These are phyloP conservation scores for Latheticus oryzae DNA, from an alignment of 2,888 invertebrate species.

Conservation along the genomic window DNA sequence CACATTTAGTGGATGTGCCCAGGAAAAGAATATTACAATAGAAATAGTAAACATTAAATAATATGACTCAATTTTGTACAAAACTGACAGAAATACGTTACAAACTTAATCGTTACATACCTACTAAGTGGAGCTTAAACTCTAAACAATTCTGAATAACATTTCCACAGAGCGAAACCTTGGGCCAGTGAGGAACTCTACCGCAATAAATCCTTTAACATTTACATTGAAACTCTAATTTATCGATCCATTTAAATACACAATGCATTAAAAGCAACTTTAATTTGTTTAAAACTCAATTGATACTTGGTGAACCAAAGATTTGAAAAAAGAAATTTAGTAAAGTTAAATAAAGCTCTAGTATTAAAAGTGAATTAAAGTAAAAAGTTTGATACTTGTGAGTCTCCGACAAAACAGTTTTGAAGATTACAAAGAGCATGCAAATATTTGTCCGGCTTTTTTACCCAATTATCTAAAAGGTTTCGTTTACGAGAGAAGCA, in stretches of 20 bases:
- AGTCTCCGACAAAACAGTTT: not conserved
- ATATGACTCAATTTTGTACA: not conserved
- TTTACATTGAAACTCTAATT: slow-evolving; percentile 17
- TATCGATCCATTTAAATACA: slow-evolving; percentile 9
- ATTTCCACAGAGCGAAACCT: slow-evolving; percentile 12
- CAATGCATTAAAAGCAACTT: slow-evolving; percentile 9
- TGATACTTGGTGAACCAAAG: too few species aligned
- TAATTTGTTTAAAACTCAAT: too few species aligned
- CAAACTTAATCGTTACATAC: slow-evolving; percentile 1
- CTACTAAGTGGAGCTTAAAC: slow-evolving; percentile 4
- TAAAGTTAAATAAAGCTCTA: not conserved
- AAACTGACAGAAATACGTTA: not conserved
- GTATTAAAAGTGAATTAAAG: slow-evolving; percentile 15
- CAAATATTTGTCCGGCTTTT: slow-evolving; percentile 11
- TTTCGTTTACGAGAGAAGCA: slow-evolving; percentile 5
- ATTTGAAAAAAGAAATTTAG: slow-evolving; percentile 7
- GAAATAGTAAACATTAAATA: not conserved
- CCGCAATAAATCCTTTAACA: slow-evolving; percentile 17
- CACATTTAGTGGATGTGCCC: slow-evolving; percentile 20
- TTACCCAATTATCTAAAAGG: slow-evolving; percentile 14
- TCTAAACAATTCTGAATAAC: slow-evolving; percentile 10
- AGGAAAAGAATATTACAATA: not conserved
- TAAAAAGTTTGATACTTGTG: slow-evolving; percentile 10
- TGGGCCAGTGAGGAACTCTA: slow-evolving; percentile 8
- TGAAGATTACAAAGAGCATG: slow-evolving; percentile 9